Evolutionary conservation across 2,797 vertebrate genomes (phyloP).

Genomic region (Acanthopagrus latus): DNA sequence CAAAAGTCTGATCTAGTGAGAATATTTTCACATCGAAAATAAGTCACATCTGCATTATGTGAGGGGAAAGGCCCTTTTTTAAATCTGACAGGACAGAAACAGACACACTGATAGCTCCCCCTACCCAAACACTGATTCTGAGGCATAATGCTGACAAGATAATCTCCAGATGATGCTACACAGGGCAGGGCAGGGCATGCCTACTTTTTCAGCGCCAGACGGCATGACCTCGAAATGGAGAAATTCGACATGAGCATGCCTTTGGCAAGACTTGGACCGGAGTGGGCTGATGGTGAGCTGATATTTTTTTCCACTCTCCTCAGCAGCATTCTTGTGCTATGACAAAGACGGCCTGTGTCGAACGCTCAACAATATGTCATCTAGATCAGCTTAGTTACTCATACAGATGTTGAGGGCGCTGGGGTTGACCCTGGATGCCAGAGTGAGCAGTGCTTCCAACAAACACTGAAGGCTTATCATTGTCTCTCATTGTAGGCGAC

Average conservation of each 20-base stretch:
- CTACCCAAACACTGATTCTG: conserved; percentile 10
- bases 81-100: background rate
- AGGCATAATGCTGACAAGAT: conserved; percentile 12
- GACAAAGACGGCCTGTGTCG: conserved; percentile 26
- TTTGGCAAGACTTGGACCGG: conserved; percentile 3
- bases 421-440: conserved; percentile 46
- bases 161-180: conserved; percentile 30
- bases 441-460: conserved; percentile 42
- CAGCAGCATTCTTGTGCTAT: conserved; percentile 45
- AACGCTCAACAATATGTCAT: conserved; percentile 52
- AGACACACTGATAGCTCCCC: background rate
- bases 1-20: background rate
- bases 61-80: background rate
- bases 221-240: conserved; percentile 10
- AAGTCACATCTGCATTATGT: background rate
- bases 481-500: conserved; percentile 43
- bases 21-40: background rate
- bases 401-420: conserved; percentile 33
- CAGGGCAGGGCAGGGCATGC: conserved; percentile 14
- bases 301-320: conserved; percentile 35
- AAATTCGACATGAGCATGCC: conserved; percentile 22
- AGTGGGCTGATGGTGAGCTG: conserved; percentile 39
- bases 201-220: conserved; percentile 2
- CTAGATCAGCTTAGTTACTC: conserved; percentile 36
- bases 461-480: conserved; percentile 45